Conservation (phyloP, 1,140 invertebrate species). For the Solenopsis fugax region DNA sequence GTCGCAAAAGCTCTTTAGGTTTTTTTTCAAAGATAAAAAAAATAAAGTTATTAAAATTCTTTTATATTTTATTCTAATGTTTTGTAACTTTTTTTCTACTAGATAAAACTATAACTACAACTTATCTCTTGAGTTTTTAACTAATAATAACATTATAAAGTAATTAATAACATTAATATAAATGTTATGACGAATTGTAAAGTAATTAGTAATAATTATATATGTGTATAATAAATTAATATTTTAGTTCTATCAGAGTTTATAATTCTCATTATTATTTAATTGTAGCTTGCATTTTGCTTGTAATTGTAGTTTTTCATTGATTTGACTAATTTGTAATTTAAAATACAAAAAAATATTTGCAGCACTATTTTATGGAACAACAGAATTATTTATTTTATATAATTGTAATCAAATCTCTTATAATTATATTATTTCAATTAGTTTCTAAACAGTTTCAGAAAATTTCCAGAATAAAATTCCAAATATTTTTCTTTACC, state of each 20-base stretch:
- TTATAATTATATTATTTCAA: conserved; percentile 1
- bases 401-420: background rate
- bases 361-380: background rate
- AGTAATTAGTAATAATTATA: background rate
- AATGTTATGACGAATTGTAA: background rate
- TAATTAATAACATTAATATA: background rate
- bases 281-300: background rate
- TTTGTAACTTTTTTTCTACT: background rate
- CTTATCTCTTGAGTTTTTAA: background rate
- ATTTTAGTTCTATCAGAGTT: background rate
- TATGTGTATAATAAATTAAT: background rate
- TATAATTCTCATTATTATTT: background rate
- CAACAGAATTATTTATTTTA: background rate
- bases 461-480: background rate
- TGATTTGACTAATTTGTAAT: background rate
- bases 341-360: background rate
- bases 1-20: background rate
- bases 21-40: background rate
- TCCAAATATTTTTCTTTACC: no score
- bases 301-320: background rate
- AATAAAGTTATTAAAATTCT: background rate
- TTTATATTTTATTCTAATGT: background rate
- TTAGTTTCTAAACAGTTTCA: background rate
- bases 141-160: background rate
- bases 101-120: background rate